These are phyloP conservation scores for Oreortyx pictus DNA, from an alignment of 2,797 vertebrate genomes.

Conservation along the genomic window DNA sequence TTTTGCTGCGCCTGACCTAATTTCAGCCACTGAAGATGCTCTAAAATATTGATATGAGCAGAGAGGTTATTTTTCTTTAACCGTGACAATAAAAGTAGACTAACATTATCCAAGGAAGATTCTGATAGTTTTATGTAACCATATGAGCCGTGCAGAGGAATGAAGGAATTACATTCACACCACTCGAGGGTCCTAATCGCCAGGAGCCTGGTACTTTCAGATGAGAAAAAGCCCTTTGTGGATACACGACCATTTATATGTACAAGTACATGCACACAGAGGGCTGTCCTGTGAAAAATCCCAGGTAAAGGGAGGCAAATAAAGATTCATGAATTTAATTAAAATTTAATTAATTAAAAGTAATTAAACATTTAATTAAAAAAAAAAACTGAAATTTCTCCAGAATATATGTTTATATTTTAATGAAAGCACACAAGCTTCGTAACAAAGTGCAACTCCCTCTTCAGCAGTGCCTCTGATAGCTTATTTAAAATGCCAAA, in stretches of 20 bases:
- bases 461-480: not conserved
- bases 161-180: not conserved
- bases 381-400: not conserved
- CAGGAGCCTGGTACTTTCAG: not conserved
- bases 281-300: not conserved
- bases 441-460: not conserved
- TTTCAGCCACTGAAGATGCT: conserved; percentile 37
- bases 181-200: not conserved
- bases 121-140: not conserved
- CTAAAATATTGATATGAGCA: conserved; percentile 33
- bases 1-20: conserved; percentile 57
- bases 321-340: not conserved
- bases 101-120: not conserved
- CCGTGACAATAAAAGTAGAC: not conserved
- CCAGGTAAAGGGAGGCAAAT: not conserved
- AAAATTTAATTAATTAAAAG: not conserved
- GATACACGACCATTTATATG: not conserved
- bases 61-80: conserved; percentile 50
- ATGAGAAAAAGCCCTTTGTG: not conserved
- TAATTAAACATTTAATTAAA: not conserved
- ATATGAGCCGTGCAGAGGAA: not conserved
- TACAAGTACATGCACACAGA: not conserved
- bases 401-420: not conserved
- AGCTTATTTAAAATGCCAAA: not conserved
- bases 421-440: not conserved